Percentiles rank a stretch among this genome's conserved stretches.
Conservation (phyloP, 2,113 vertebrate species). For the Ellobius talpinus region DNA sequence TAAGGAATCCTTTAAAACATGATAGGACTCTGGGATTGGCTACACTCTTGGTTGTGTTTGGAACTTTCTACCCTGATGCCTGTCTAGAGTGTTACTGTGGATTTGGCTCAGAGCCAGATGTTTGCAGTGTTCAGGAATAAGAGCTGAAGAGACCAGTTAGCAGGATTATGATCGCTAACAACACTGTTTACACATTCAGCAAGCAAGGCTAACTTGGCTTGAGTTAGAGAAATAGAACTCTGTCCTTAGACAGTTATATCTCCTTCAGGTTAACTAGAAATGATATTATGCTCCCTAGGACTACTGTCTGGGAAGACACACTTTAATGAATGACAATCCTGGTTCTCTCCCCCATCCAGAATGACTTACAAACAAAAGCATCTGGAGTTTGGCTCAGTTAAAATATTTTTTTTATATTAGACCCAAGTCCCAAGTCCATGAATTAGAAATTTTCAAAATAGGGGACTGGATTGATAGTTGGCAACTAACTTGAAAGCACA, state of each 20-base stretch:
- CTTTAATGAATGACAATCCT: not conserved
- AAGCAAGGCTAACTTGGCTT: not conserved
- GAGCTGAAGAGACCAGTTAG: not conserved
- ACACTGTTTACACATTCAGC: not conserved
- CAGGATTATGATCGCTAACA: not conserved
- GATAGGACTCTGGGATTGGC: not conserved
- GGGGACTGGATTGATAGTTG: not conserved
- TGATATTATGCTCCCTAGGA: not conserved
- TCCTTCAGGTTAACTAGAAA: not conserved
- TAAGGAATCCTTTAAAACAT: conserved; percentile 72
- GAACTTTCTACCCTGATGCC: not conserved
- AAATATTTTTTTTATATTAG: not conserved
- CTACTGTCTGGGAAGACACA: not conserved
- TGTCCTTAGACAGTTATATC: not conserved
- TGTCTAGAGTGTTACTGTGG: not conserved
- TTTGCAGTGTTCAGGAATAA: not conserved
- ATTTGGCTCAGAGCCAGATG: not conserved
- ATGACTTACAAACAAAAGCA: not conserved
- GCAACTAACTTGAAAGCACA: not conserved
- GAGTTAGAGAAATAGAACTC: not conserved
- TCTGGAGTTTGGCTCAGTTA: not conserved
- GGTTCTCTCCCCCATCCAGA: not conserved
- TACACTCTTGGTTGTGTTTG: not conserved
- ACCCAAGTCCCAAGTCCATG: not conserved
- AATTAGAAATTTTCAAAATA: conserved; percentile 24